phyloP scores from a whole-genome alignment of 2,888 invertebrate genomes.

The Odontocolon sp. region DNA sequence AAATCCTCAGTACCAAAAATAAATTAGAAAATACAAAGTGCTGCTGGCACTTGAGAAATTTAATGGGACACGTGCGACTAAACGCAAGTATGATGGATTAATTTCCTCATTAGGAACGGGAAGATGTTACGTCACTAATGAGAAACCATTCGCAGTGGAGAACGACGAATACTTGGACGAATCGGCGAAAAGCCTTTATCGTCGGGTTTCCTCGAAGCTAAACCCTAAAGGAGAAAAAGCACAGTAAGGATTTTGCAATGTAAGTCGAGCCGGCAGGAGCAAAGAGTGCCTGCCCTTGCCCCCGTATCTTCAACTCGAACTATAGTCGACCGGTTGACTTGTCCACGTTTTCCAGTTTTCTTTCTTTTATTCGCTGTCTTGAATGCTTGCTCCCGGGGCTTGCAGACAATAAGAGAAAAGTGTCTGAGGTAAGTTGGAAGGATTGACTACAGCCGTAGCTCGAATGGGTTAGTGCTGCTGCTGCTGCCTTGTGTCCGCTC shows the following conservation, averaged over 20 bases:
- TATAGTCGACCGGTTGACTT: constrained; percentile 6
- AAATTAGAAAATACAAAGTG: no score
- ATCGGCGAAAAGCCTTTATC: constrained; percentile 5
- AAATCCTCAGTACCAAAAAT: background rate
- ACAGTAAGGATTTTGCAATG: constrained; percentile 26
- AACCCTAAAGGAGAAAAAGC: constrained; percentile 16
- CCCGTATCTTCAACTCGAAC: constrained; percentile 19
- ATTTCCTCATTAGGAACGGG: no score
- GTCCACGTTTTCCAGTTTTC: background rate
- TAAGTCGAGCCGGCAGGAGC: constrained; percentile 31
- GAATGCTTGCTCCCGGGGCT: constrained; percentile 2
- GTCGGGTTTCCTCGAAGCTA: constrained; percentile 14
- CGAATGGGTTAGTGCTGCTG: no score
- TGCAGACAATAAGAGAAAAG: constrained; percentile 21
- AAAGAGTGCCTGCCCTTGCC: constrained; percentile 12
- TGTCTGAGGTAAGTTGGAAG: constrained; percentile 20
- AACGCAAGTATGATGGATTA: no score
- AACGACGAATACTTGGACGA: background rate
- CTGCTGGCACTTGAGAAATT: no score
- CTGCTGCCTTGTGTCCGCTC: constrained; percentile 12
- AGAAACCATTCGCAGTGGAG: no score
- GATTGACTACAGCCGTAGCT: constrained; percentile 18
- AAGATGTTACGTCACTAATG: no score
- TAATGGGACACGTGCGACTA: no score
- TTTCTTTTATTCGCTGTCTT: constrained; percentile 9